Evolutionary conservation across 2,888 invertebrate genomes (phyloP), one percentile per base, ranked within the genome.

Genomic region (Sphinx pinastri): DNA sequence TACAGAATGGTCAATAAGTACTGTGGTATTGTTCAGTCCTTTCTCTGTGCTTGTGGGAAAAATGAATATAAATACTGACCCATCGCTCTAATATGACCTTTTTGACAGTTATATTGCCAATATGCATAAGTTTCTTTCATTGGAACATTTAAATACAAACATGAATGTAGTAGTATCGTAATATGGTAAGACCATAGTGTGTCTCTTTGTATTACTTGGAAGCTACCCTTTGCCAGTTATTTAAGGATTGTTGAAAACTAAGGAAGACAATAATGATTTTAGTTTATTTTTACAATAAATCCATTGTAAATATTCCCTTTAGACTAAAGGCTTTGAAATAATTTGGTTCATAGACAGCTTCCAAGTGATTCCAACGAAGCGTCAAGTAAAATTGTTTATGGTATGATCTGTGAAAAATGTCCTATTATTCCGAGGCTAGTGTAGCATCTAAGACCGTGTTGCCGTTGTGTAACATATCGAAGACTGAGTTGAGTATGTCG

Each of bases 401-500:
- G 19, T 19, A 52, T 13, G 11, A 13, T 63, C 49, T 63, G 59
- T 68, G 16, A 60, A 59, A 59, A 68, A 68, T 52, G 59, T 68
- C 52, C 38, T 52, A 75, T 67, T 75, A 55, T 14, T 57, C 49
- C 31, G 57, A 79, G 73, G 12, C 38, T 0, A 13, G 52, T 38
- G 59, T 52, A 76, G 77, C 76, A 72, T 75, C 72, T 73, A 72
- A 72, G 71, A 72, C 71, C 68, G 70, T 74, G 75, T 75, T 76
- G 74, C 72, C 71, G 74, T 74, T 72, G 76, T 76, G 77, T 81
- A 81, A 84, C 81, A 75, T 79, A 81, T 76, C 78, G 81, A 88
- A 88, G 88, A 88, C 88, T 88, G 88, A 88, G 84, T 83, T 81
- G 81, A 79, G 78, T 80, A 77, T 78, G 79, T 80, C 83, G 81